Evolutionary conservation across 2,797 vertebrate genomes (phyloP), one percentile per base, ranked within the genome.

Genomic region (Fistularia commersonii): DNA sequence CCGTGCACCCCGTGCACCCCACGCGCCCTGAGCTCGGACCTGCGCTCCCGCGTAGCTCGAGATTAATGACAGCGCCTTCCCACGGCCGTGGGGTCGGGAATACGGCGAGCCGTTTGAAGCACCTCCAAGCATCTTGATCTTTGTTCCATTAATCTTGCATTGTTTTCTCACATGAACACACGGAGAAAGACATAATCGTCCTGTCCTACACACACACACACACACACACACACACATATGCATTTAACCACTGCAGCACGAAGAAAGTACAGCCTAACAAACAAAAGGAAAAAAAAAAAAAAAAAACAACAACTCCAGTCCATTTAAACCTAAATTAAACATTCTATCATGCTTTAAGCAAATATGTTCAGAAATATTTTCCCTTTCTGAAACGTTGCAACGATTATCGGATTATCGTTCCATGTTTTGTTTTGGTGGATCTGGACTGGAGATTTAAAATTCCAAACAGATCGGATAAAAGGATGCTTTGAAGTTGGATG

Each of bases 361-460:
- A 64, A 79, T 81, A 64, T 66, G 81, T 80, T 69, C 40, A 64
- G 65, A 70, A 82, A 82, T 69, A 77, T 71, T 80, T 83, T 69
- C 73, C 79, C 63, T 70, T 66, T 57, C 69, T 61, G 54, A 70
- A 81, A 82, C 69, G 54, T 82, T 86, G 83, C 39, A 84, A 76
- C 69, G 44, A 85, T 87, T 87, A 86, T 86, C 31, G 56, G 80
- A 87, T 87, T 87, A 76, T 79, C 55, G 70, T 82, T 83, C 80
- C 79, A 83, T 79, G 76, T 82, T 82, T 85, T 87, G 85, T 87
- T 87, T 84, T 79, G 81, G 60, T 79, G 77, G 62, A 74, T 84
- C 75, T 68, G 78, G 78, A 80, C 66, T 65, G 62, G 58, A 44
- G 72, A 80, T 75, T 72, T 79, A 45, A 76, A 82, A 81, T 73